phyloP scores from a whole-genome alignment of 2,113 vertebrate species.

The Dendropsophus ebraccatus region DNA sequence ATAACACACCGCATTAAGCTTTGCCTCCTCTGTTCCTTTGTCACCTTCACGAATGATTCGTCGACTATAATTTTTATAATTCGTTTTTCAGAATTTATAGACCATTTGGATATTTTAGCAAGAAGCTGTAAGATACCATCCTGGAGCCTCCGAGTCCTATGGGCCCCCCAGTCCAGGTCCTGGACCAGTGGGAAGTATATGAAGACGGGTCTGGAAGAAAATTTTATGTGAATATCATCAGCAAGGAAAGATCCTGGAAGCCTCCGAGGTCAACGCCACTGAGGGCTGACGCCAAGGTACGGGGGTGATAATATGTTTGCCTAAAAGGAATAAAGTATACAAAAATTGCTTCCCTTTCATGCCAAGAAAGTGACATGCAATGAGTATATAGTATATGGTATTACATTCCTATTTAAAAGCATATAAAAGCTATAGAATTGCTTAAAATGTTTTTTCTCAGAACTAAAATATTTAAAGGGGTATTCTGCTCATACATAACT shows the following conservation, averaged over 20 bases:
- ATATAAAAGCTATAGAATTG: too few species aligned
- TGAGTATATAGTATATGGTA: too few species aligned
- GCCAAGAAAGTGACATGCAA: not conserved
- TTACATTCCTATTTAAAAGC: too few species aligned
- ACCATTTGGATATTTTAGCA: not conserved
- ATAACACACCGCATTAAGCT: too few species aligned
- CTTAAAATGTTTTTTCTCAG: too few species aligned
- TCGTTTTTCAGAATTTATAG: not conserved
- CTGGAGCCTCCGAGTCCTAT: constrained; percentile 58
- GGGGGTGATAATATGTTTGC: not conserved
- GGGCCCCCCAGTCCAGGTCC: constrained; percentile 45
- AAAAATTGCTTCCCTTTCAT: not conserved
- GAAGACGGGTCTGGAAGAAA: constrained; percentile 52
- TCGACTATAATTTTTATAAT: too few species aligned
- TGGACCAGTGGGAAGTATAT: constrained; percentile 60
- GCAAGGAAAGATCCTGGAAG: constrained; percentile 60
- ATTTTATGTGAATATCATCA: constrained; percentile 55
- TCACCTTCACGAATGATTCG: too few species aligned
- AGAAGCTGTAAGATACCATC: constrained; percentile 1
- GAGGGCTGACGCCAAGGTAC: constrained; percentile 52
- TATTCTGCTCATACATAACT: too few species aligned
- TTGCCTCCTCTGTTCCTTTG: too few species aligned
- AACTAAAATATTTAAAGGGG: too few species aligned
- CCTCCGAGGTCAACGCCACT: constrained; percentile 45
- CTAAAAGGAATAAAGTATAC: not conserved